These are phyloP conservation scores for Drosophila pectinifera DNA, from an alignment of 1,140 invertebrate species.

Conservation along the genomic window DNA sequence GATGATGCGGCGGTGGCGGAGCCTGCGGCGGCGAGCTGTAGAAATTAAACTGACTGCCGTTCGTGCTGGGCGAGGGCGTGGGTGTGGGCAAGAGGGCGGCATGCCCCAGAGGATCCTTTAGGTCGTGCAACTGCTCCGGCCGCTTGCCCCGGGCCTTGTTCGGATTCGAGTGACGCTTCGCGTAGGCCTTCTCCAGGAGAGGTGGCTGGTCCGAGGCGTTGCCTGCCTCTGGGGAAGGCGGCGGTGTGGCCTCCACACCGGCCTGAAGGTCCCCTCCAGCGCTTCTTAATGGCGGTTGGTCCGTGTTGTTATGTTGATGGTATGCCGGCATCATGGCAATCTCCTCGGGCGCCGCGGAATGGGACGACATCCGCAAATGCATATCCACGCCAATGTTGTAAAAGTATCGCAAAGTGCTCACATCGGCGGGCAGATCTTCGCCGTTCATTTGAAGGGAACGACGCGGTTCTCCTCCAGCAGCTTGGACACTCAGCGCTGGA, in stretches of 20 bases:
- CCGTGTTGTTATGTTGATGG: slow-evolving; percentile 51
- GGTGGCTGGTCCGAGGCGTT: slow-evolving; percentile 1
- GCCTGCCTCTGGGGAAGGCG: slow-evolving; percentile 48
- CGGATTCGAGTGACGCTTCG: slow-evolving; percentile 26
- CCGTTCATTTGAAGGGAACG: slow-evolving; percentile 85
- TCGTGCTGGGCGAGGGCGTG: slow-evolving; percentile 61
- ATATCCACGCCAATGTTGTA: slow-evolving; percentile 89
- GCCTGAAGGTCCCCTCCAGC: slow-evolving; percentile 4
- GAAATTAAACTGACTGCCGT: slow-evolving; percentile 56
- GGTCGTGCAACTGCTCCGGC: slow-evolving; percentile 51
- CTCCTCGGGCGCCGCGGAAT: slow-evolving; percentile 46
- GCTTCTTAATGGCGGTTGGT: slow-evolving; percentile 28
- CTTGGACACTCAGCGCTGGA: slow-evolving; percentile 8
- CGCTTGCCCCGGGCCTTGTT: slow-evolving; percentile 52
- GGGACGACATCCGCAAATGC: slow-evolving; percentile 63
- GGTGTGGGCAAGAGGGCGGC: slow-evolving; percentile 48
- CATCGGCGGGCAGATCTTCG: slow-evolving; percentile 87
- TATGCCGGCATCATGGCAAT: background rate
- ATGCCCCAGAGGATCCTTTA: slow-evolving; percentile 40
- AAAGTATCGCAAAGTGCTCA: slow-evolving; percentile 88
- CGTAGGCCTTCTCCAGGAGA: background rate
- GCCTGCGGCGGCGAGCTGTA: slow-evolving; percentile 14
- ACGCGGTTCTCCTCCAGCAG: slow-evolving; percentile 62
- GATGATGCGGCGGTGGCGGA: slow-evolving; percentile 11
- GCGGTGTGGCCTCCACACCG: slow-evolving; percentile 36